Percentiles rank a stretch among this genome's conserved stretches.
These are phyloP conservation scores for Holacanthella duospinosa DNA, from an alignment of 2,888 invertebrate genomes.

Conservation along the genomic window DNA sequence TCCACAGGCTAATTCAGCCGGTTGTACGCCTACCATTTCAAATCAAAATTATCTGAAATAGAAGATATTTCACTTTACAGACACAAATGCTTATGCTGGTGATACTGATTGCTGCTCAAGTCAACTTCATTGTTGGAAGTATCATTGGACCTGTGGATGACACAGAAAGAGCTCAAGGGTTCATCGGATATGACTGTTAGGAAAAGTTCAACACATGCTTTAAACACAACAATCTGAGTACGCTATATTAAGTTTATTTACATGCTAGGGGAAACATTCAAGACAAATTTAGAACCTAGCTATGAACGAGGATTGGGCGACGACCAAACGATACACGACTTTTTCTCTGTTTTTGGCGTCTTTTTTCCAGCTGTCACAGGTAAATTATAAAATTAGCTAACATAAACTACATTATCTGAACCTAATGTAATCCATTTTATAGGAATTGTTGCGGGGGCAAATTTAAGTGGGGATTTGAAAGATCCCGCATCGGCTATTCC, in stretches of 20 bases:
- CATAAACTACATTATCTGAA: too few species aligned
- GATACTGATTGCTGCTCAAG: constrained; percentile 72
- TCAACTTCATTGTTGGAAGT: constrained; percentile 78
- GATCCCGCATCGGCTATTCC: constrained; percentile 86
- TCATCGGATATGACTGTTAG: constrained; percentile 71
- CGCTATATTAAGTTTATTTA: too few species aligned
- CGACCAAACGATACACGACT: constrained; percentile 52
- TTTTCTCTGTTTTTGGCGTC: constrained; percentile 89
- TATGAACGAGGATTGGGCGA: background rate
- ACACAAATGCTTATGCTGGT: constrained; percentile 74
- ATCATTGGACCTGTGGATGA: constrained; percentile 58
- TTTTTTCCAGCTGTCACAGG: constrained; percentile 97
- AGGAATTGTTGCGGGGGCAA: background rate
- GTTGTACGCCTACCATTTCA: too few species aligned
- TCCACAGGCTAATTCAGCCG: too few species aligned
- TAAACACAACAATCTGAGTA: too few species aligned
- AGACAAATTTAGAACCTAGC: background rate
- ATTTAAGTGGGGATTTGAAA: constrained; percentile 42
- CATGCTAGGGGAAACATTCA: constrained; percentile 5
- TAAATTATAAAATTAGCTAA: constrained; percentile 49
- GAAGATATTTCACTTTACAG: constrained; percentile 40
- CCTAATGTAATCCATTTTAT: too few species aligned
- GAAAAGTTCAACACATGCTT: constrained; percentile 45
- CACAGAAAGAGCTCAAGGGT: constrained; percentile 59
- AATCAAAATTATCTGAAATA: too few species aligned